Evolutionary conservation across 2,888 invertebrate genomes (phyloP), one percentile per base, ranked within the genome.

Genomic region (Bimastos eiseni): DNA sequence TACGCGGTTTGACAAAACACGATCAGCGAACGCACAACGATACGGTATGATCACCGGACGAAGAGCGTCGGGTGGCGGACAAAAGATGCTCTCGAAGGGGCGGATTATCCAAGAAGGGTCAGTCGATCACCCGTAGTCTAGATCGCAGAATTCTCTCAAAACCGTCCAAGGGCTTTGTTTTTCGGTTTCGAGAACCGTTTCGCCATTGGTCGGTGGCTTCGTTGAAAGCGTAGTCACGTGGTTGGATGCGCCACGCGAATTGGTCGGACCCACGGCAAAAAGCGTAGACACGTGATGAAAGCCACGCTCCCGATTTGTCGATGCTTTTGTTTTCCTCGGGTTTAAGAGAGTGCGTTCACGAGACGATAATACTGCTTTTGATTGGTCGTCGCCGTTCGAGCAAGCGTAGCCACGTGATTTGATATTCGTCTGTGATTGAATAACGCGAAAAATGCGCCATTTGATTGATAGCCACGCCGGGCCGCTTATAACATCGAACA

Each of bases 181-280:
- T 86, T 86, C 37, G 86, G 86, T 86, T 86, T 86, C 86, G 37
- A 86, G 86, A 34, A 34, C 34, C 37, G 21, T 4, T 33, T 86
- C 37, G 86, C 36, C 86, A 86, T 86, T 34, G 86, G 37, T 36
- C 86, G 8, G 36, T 19, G 36, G 24, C 70, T 70, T n/a, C 70
- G 70, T 70, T 70, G 70, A n/a, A 70, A 36, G 86, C 86, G 86
- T 86, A 70, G 86, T 86, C 86, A 86, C 86, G 86, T 86, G 86
- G 37, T 30, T 11, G 86, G 37, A 86, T 36, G 37, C 34, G 24
- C 37, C 36, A 4, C 5, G 5, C 21, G 11, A n/a, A 86, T 86
- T 86, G 86, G 86, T 36, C 86, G 37, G 37, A 33, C 36, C 8
- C 6, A 36, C 30, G 19, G 36, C 37, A 37, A 34, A 34, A 86